Percentiles rank a stretch among this genome's conserved stretches.
Conservation (phyloP, 2,888 invertebrate genomes). For the Lasioglossum oenotherae region DNA sequence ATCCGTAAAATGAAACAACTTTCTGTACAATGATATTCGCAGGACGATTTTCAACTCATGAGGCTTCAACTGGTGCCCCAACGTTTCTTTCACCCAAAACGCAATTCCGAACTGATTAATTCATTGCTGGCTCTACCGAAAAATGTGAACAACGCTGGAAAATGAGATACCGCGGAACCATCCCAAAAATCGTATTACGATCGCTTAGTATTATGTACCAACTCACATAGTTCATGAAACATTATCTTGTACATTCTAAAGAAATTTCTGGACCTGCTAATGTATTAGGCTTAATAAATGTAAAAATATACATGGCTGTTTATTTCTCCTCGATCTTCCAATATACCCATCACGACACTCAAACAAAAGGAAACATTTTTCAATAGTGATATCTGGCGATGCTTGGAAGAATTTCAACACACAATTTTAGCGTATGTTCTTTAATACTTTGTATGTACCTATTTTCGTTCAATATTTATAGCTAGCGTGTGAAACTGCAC, state of each 20-base stretch:
- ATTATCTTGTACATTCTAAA: constrained; percentile 33
- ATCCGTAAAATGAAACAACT: not conserved
- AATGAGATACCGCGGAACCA: constrained; percentile 75
- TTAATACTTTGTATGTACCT: constrained; percentile 14
- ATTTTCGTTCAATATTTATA: not conserved
- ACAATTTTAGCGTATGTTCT: not conserved
- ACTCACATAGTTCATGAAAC: not conserved
- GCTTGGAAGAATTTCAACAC: constrained; percentile 8
- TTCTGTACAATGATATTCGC: constrained; percentile 27
- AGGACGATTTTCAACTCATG: constrained; percentile 79
- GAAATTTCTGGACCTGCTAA: constrained; percentile 22
- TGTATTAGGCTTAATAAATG: constrained; percentile 49
- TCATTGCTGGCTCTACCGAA: constrained; percentile 91
- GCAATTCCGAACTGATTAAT: constrained; percentile 90
- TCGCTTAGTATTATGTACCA: not conserved
- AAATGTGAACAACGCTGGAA: constrained; percentile 90
- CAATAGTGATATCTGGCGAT: not conserved
- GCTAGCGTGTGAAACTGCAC: not conserved
- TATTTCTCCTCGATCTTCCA: not conserved
- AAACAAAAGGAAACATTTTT: constrained; percentile 2
- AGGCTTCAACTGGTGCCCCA: constrained; percentile 75
- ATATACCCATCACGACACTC: not conserved
- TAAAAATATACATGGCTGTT: not conserved
- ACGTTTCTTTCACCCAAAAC: constrained; percentile 84
- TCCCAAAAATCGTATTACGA: not conserved